A percentile compares a stretch with the other conserved stretches of the same genome.
phyloP scores from a whole-genome alignment of 2,797 vertebrate species.

The Parauchenoglanis punctatus region DNA sequence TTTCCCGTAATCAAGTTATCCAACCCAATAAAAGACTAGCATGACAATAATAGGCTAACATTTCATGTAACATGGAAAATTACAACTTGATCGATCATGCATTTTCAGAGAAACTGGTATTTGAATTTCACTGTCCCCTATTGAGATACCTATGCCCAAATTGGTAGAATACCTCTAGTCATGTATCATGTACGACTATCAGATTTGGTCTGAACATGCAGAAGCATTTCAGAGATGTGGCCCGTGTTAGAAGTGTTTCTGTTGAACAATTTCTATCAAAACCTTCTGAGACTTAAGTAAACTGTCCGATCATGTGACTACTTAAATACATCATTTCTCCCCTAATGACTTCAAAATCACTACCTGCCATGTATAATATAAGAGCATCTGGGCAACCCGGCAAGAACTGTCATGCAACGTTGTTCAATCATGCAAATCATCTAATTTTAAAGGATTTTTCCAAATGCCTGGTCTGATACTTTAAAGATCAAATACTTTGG shows the following conservation, averaged over 20 bases:
- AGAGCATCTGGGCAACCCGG: not conserved
- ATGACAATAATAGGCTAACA: not conserved
- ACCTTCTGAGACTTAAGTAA: not conserved
- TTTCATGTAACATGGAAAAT: not conserved
- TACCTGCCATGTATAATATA: conserved; percentile 11
- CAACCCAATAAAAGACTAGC: not conserved
- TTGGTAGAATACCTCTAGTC: not conserved
- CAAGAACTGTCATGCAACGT: not conserved
- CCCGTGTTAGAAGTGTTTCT: not conserved
- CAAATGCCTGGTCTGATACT: not conserved
- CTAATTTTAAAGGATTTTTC: conserved; percentile 4
- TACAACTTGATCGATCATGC: not conserved
- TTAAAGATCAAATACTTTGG: not conserved
- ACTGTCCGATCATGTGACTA: not conserved
- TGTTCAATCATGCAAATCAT: not conserved
- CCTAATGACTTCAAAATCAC: conserved; percentile 21
- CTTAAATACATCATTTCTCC: not conserved
- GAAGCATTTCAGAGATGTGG: not conserved
- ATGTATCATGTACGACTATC: not conserved
- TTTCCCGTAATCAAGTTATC: not conserved
- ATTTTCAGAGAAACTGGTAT: not conserved
- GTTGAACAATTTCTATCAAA: not conserved
- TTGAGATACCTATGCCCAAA: not conserved
- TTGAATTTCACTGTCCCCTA: not conserved
- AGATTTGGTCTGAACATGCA: not conserved